Base-by-base conservation (phyloP, 53 echinoderm and acorn worm species). In the Astropecten irregularis region DNA sequence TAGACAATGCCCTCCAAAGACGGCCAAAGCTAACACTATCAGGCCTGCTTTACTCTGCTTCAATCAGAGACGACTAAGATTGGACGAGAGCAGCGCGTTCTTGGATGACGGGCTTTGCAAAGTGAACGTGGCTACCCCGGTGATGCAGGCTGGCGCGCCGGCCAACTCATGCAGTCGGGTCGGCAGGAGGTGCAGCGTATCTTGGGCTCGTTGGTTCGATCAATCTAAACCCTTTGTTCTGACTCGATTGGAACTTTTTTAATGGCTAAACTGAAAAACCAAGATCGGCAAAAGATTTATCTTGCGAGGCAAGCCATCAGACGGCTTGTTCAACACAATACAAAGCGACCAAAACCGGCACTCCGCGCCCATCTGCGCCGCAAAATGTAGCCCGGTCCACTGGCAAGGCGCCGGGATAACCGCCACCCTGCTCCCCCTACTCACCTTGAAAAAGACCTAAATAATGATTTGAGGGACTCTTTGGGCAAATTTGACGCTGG, bases 221-320 rank as follows among this genome's bases (percentile, higher is more conserved):
- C 62, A 79, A 49, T 79, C 79, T 46, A 60, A 62, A 62, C 79
- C 71, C 84, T 84, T 89, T 89, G 89, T 89, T 89, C 89, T 69
- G 77, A 37, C 42, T 84, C 79, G 68, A 77, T 84, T 69, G 61
- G 60, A 84, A 69, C 84, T 84, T 85, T 64, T 84, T 67, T 84
- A 77, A 77, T 58, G 84, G 76, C 59, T 44, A 60, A 84, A 89
- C 79, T 69, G 89, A 84, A 85, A 69, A 83, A 89, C 53, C 77
- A 84, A 89, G 89, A 85, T 89, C 76, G 79, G 59, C 61, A 59
- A 79, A 79, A 79, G 79, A 61, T 79, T 79, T 79, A 79, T 57
- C 79, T 79, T 44, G 79, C 26, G 42, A 20, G 62, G 39, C 62
- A 25, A 79, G 62, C 79, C 60, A 50, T 79, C 79, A 47, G 61